phyloP scores from a whole-genome alignment of 2,888 invertebrate species.

The Eremobia ochroleuca region DNA sequence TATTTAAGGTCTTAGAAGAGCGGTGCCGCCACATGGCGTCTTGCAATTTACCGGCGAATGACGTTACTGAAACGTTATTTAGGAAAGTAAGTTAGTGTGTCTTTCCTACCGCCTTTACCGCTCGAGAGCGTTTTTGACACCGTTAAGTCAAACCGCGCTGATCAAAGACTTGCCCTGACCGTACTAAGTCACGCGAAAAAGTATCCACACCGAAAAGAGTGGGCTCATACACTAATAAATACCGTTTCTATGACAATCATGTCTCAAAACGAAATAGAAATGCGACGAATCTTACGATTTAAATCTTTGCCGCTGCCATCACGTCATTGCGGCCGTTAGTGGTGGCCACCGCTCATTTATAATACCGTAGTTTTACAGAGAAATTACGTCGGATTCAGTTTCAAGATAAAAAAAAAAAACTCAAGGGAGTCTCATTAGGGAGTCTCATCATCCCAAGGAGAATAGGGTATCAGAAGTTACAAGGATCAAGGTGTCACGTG shows the following conservation, averaged over 20 bases:
- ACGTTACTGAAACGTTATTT: not conserved
- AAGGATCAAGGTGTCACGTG: slow-evolving; percentile 16
- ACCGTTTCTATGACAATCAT: not conserved
- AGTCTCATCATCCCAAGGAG: slow-evolving; percentile 40
- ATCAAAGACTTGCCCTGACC: not conserved
- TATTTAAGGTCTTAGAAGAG: not conserved
- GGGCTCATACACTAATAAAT: not conserved
- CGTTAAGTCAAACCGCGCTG: too few species aligned
- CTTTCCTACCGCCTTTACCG: not conserved
- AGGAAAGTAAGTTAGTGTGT: not conserved
- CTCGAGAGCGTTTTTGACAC: not conserved
- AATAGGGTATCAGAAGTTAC: slow-evolving; percentile 34
- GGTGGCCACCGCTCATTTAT: not conserved
- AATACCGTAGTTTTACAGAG: not conserved
- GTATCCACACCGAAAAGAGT: too few species aligned
- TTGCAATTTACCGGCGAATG: not conserved
- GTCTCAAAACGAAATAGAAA: not conserved
- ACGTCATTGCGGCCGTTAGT: not conserved
- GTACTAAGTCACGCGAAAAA: too few species aligned
- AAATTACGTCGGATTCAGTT: not conserved
- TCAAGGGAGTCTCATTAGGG: not conserved
- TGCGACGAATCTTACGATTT: not conserved
- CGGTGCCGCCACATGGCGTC: not conserved
- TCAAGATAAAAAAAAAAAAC: slow-evolving; percentile 1
- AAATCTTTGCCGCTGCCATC: not conserved